A percentile compares a stretch with the other conserved stretches of the same genome.
Evolutionary conservation across 2,888 invertebrate genomes (phyloP).

Genomic region (Eupeodes latifasciatus): DNA sequence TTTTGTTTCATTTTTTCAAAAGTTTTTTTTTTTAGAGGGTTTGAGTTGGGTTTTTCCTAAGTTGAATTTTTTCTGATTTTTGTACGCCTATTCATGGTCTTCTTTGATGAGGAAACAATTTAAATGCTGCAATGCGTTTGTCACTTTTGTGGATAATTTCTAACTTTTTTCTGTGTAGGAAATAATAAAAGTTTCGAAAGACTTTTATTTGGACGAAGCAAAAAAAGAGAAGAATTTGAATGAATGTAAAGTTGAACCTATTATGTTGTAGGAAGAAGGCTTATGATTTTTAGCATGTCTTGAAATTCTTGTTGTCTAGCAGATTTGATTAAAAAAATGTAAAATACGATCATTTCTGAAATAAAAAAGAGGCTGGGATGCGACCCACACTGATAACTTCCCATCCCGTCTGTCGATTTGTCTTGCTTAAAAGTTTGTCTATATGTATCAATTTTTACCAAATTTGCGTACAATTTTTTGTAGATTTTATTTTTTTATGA

Average conservation of each 20-base stretch:
- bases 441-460: too few species aligned
- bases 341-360: too few species aligned
- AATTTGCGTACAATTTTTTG: too few species aligned
- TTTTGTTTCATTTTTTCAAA: conserved; percentile 17
- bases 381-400: too few species aligned
- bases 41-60: background rate
- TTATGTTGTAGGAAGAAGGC: background rate
- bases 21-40: conserved; percentile 1
- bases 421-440: too few species aligned
- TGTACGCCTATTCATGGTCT: background rate
- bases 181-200: background rate
- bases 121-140: conserved; percentile 56
- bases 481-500: too few species aligned
- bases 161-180: background rate
- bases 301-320: background rate
- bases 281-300: background rate
- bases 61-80: conserved; percentile 19
- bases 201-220: background rate
- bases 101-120: conserved; percentile 25
- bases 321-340: too few species aligned
- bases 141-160: conserved; percentile 11
- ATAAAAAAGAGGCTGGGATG: too few species aligned
- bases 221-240: background rate
- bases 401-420: too few species aligned
- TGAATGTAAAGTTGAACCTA: background rate